Conservation (phyloP, 2,113 vertebrate genomes). For the Sander lucioperca region DNA sequence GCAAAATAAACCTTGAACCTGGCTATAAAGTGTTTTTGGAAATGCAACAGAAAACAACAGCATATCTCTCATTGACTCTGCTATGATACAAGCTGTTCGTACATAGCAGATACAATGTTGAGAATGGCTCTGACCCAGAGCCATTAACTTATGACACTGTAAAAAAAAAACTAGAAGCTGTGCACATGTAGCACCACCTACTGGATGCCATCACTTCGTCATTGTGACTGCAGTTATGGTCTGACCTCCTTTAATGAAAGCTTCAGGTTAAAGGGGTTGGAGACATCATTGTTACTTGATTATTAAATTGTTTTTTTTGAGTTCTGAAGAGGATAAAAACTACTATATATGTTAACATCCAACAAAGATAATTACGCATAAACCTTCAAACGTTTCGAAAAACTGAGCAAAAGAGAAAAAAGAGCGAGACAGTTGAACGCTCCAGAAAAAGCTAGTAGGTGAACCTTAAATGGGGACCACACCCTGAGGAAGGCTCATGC, state of each 20-base stretch:
- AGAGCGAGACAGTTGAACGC: neutral
- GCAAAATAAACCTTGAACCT: neutral
- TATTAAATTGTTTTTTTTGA: neutral
- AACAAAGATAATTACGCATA: neutral
- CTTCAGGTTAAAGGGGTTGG: neutral
- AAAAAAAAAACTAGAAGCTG: neutral
- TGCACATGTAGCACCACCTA: conserved; percentile 8
- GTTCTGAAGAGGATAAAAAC: neutral
- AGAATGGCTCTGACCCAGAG: neutral
- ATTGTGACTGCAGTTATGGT: neutral
- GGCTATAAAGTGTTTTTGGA: neutral
- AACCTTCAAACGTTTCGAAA: neutral
- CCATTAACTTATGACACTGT: neutral
- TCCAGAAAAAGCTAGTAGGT: neutral
- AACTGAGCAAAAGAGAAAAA: neutral
- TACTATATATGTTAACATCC: neutral
- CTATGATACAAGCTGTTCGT: neutral
- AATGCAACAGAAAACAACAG: neutral
- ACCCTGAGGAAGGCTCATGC: no score
- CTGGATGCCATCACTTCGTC: neutral
- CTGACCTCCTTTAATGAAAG: neutral
- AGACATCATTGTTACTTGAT: neutral
- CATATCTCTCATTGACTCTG: neutral
- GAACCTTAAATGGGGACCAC: no score
- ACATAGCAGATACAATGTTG: neutral